These are phyloP conservation scores for Grantiella picta DNA, from an alignment of 2,113 vertebrate genomes.

Conservation along the genomic window DNA sequence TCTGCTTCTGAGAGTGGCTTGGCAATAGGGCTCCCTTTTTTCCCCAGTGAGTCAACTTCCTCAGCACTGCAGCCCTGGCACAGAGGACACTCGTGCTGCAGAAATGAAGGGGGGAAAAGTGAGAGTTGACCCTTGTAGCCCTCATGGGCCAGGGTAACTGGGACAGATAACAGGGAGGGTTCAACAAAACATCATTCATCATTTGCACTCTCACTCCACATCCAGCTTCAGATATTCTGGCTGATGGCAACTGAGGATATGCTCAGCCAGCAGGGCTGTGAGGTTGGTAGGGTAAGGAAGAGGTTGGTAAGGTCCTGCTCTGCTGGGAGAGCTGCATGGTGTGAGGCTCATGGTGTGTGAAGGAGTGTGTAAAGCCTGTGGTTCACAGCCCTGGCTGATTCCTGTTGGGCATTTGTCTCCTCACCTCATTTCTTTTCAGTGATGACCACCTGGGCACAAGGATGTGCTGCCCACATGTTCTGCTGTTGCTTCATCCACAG, in stretches of 20 bases:
- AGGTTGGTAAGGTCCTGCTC: neutral
- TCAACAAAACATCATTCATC: neutral
- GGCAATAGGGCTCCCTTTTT: neutral
- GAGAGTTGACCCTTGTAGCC: neutral
- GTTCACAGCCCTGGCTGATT: neutral
- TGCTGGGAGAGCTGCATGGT: accelerated
- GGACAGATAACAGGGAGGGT: accelerated
- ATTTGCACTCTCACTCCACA: neutral
- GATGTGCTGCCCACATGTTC: neutral
- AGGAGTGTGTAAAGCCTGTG: neutral
- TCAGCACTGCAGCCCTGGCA: neutral
- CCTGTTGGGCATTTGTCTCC: neutral
- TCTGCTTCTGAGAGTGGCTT: constrained; percentile 28
- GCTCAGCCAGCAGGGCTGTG: neutral
- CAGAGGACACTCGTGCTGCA: neutral
- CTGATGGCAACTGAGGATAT: neutral
- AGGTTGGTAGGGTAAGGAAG: neutral
- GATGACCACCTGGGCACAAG: neutral
- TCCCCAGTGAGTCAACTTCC: constrained; percentile 28
- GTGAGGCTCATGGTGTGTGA: neutral
- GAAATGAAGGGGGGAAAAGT: neutral
- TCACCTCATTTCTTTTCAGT: neutral
- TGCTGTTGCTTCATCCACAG: neutral
- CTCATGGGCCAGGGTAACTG: neutral
- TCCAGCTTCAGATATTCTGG: neutral